Evolutionary conservation across 2,888 invertebrate species (phyloP).

Genomic region (Macaria liturata): DNA sequence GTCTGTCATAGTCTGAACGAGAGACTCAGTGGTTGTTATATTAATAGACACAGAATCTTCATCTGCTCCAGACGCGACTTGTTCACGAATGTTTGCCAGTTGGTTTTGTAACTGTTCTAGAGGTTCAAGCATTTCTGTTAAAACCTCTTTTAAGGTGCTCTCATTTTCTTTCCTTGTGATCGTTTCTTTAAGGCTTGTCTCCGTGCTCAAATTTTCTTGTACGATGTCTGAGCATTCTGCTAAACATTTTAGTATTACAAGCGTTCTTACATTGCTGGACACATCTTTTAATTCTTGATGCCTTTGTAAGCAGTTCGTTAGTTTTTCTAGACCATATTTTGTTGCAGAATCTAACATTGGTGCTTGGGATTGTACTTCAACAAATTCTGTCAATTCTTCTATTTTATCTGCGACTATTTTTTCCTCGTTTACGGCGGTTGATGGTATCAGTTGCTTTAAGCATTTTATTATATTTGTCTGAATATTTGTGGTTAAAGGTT

Average conservation of each 20-base stretch:
- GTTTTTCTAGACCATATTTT: slow-evolving; percentile 42
- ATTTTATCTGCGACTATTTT: slow-evolving; percentile 41
- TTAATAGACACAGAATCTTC: slow-evolving; percentile 59
- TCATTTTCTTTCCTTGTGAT: slow-evolving; percentile 42
- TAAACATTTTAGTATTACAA: slow-evolving; percentile 65
- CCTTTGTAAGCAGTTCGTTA: slow-evolving; percentile 51
- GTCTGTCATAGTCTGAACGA: slow-evolving; percentile 61
- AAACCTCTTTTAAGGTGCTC: slow-evolving; percentile 46
- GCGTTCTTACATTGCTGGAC: slow-evolving; percentile 52
- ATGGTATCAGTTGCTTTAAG: slow-evolving; percentile 37
- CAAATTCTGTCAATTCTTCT: slow-evolving; percentile 42
- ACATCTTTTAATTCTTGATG: slow-evolving; percentile 62
- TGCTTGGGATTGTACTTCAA: slow-evolving; percentile 41
- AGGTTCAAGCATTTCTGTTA: slow-evolving; percentile 61
- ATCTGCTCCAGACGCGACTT: slow-evolving; percentile 53
- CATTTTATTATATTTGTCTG: slow-evolving; percentile 46
- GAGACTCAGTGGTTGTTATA: slow-evolving; percentile 60
- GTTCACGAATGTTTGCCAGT: slow-evolving; percentile 58
- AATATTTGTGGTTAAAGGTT: slow-evolving; percentile 43
- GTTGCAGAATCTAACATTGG: slow-evolving; percentile 32
- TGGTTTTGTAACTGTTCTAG: slow-evolving; percentile 61
- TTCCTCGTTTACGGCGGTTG: slow-evolving; percentile 32
- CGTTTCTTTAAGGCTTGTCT: slow-evolving; percentile 27
- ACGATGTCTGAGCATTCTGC: slow-evolving; percentile 62
- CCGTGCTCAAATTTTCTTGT: slow-evolving; percentile 40